Evolutionary conservation across 2,797 vertebrate species (phyloP), one percentile per base, ranked within the genome.

Genomic region (Orientallactaga sibirica): DNA sequence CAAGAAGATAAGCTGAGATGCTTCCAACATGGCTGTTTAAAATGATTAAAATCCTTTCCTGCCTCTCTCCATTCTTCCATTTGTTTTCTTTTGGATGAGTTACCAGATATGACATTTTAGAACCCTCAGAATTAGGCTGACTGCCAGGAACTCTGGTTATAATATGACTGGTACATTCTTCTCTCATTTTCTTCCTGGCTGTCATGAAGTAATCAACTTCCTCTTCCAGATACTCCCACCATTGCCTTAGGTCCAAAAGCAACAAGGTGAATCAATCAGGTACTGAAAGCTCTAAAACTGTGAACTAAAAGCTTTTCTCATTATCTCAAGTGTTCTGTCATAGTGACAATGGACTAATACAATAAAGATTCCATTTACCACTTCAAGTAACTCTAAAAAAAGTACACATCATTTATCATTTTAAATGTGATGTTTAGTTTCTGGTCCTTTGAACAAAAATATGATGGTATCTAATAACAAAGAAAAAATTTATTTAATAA

Each of bases 371-470:
- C 18, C 22, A 18, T 85, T 81, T 70, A 41, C 25, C 2, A 66
- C 81, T 83, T 81, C 2, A 73, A 93, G 77, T 52, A 58, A 33
- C 64, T 43, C 5, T 88, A 24, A 75, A 86, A 67, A 41, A 67
- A 41, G n/a, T 55, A 6, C 29, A 10, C 48, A n/a, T 64, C 9
- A 83, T 27, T 79, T 91, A 78, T 27, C 29, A 78, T 55, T 79
- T 68, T 62, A 52, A 67, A 83, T 87, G 78, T 74, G 48, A 37
- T 68, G 25, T 83, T 83, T 88, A 77, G 68, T 71, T 83, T 86
- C 71, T 85, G 29, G 88, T 85, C 3, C 4, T 75, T 80, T 85
- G 52, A 64, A 64, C 11, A 68, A 87, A 88, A 82, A 82, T 83
- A 27, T 48, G 29, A 11, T 73, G 37, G 25, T 58, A 55, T 43